These are phyloP conservation scores for Hypanus sabinus DNA, from an alignment of 2,113 vertebrate species.

Conservation along the genomic window DNA sequence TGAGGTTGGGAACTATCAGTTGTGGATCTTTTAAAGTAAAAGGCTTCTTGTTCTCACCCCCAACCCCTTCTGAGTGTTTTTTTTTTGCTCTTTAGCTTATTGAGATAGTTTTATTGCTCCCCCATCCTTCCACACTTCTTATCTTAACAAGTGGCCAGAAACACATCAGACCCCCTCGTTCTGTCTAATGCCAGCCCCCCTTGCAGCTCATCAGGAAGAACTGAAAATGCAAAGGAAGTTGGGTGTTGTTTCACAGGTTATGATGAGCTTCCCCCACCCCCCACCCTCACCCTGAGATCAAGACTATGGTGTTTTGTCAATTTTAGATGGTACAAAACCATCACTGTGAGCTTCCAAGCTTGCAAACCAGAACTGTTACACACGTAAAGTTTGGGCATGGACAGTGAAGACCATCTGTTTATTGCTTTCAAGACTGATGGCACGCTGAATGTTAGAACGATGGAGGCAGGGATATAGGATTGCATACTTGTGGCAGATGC, in stretches of 20 bases:
- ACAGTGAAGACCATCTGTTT: background rate
- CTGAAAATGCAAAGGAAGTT: background rate
- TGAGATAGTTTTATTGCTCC: background rate
- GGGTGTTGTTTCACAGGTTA: background rate
- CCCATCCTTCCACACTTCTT: background rate
- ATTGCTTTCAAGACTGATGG: background rate
- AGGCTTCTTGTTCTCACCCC: no score
- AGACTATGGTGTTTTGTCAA: background rate
- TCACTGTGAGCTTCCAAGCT: background rate
- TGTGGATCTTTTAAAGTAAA: background rate
- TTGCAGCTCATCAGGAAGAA: background rate
- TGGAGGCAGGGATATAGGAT: background rate
- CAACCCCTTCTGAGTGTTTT: no score
- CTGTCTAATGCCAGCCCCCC: background rate
- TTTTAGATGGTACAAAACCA: background rate
- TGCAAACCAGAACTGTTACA: background rate
- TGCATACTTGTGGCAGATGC: background rate
- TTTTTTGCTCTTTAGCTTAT: background rate
- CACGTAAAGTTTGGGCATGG: background rate
- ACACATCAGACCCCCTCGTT: background rate
- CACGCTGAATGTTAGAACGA: background rate
- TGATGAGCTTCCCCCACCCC: no score
- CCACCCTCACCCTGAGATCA: background rate
- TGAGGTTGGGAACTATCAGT: background rate
- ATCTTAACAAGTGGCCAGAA: background rate